These are phyloP conservation scores for Alviniconcha strummeri DNA, from an alignment of 2,888 invertebrate genomes.

Conservation along the genomic window DNA sequence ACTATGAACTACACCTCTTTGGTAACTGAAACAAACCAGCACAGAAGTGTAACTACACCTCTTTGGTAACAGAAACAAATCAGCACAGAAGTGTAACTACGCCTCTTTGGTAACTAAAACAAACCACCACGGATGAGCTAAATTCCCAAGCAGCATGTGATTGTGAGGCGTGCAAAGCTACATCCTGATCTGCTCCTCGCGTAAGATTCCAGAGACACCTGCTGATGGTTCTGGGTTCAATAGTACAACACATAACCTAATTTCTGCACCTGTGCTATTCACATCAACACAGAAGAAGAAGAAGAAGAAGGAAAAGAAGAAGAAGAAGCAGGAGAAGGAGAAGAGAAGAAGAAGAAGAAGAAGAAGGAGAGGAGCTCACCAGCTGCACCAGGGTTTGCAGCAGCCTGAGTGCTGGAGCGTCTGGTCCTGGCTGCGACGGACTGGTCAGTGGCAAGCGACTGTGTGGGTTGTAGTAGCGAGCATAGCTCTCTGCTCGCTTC, in stretches of 20 bases:
- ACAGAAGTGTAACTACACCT: too few species aligned
- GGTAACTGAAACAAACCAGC: too few species aligned
- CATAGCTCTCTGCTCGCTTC: slow-evolving; percentile 20
- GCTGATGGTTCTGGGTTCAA: too few species aligned
- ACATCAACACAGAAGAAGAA: background rate
- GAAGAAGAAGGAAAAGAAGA: background rate
- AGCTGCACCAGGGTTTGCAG: slow-evolving; percentile 44
- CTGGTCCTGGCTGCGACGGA: background rate
- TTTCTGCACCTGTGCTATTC: background rate
- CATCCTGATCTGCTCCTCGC: too few species aligned
- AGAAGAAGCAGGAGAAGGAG: background rate
- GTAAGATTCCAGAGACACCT: too few species aligned
- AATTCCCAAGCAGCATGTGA: too few species aligned
- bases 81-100: too few species aligned
- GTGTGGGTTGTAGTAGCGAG: slow-evolving; percentile 21
- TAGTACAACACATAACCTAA: background rate
- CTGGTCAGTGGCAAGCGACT: slow-evolving; percentile 32
- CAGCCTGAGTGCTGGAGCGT: slow-evolving; percentile 28
- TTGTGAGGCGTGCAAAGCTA: too few species aligned
- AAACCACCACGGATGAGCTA: too few species aligned
- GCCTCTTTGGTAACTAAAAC: too few species aligned
- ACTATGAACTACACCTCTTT: too few species aligned
- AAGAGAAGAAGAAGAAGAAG: background rate
- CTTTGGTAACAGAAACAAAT: too few species aligned
- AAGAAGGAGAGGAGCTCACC: slow-evolving; percentile 29